A percentile compares a stretch with the other conserved stretches of the same genome.
phyloP scores from a whole-genome alignment of 1,140 invertebrate genomes.

The Drosophila azteca region DNA sequence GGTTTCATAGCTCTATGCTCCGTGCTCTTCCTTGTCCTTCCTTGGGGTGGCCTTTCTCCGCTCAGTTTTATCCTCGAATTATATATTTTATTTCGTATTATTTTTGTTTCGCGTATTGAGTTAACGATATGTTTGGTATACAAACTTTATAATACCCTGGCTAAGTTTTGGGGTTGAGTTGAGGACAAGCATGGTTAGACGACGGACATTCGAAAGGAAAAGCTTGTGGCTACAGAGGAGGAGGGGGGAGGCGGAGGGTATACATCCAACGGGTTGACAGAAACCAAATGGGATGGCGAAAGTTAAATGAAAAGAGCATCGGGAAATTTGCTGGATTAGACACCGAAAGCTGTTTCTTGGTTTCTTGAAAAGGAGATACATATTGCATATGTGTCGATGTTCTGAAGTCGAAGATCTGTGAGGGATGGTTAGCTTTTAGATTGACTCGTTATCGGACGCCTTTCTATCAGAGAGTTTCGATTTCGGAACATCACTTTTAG shows the following conservation, averaged over 20 bases:
- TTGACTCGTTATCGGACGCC: background rate
- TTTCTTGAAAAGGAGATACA: conserved; percentile 18
- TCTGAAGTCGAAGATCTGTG: conserved; percentile 1
- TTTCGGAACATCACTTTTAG: conserved; percentile 37
- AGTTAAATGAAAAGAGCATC: conserved; percentile 17
- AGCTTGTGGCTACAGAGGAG: conserved; percentile 2
- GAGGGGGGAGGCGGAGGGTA: conserved; percentile 2
- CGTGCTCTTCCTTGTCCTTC: conserved; percentile 14
- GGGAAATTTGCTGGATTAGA: conserved; percentile 36
- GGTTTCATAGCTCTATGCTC: conserved; percentile 27
- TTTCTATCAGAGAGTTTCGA: conserved; percentile 8
- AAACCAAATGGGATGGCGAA: conserved; percentile 6
- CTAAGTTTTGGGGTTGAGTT: conserved; percentile 62
- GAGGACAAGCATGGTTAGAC: conserved; percentile 34
- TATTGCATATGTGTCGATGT: conserved; percentile 18
- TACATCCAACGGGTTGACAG: background rate
- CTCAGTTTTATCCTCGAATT: conserved; percentile 30
- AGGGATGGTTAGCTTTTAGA: background rate
- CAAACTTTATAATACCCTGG: conserved; percentile 77
- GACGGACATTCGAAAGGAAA: conserved; percentile 12
- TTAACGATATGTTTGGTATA: conserved; percentile 81
- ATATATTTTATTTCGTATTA: conserved; percentile 39
- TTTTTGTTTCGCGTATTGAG: conserved; percentile 67
- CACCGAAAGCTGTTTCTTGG: conserved; percentile 53
- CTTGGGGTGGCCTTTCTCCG: conserved; percentile 17